phyloP scores from a whole-genome alignment of 2,888 invertebrate genomes.

The Cheilosia impressa region DNA sequence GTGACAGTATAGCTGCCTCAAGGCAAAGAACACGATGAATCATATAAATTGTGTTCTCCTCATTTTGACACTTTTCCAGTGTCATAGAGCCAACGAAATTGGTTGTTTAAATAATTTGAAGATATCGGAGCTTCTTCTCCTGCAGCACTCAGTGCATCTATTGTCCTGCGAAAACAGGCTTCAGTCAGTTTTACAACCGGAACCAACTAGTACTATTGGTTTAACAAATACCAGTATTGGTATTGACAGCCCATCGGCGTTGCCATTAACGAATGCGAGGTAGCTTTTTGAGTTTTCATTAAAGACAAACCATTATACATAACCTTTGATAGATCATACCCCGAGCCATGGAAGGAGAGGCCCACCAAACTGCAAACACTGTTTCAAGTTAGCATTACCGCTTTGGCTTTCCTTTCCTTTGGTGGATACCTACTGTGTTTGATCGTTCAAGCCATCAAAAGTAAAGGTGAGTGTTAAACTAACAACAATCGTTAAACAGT shows the following conservation, averaged over 20 bases:
- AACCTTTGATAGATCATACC: slow-evolving; percentile 68
- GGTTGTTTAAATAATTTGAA: slow-evolving; percentile 87
- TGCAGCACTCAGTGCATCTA: slow-evolving; percentile 83
- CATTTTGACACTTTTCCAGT: slow-evolving; percentile 7
- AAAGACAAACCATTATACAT: slow-evolving; percentile 33
- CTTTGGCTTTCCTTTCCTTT: slow-evolving; percentile 92
- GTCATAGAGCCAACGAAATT: slow-evolving; percentile 25
- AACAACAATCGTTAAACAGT: slow-evolving; percentile 75
- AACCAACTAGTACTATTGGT: slow-evolving; percentile 29
- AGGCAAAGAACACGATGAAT: slow-evolving; percentile 49
- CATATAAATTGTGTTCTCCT: neutral
- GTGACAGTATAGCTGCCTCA: neutral
- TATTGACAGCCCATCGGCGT: slow-evolving; percentile 74
- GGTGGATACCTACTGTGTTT: slow-evolving; percentile 92
- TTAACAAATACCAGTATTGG: slow-evolving; percentile 29
- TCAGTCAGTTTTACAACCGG: neutral
- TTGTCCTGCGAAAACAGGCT: slow-evolving; percentile 69
- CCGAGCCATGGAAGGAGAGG: slow-evolving; percentile 83
- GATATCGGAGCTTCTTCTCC: slow-evolving; percentile 87
- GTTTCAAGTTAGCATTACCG: slow-evolving; percentile 91
- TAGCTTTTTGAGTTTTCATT: slow-evolving; percentile 48
- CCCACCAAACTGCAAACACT: slow-evolving; percentile 89
- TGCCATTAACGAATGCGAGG: slow-evolving; percentile 80
- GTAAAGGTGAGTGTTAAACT: slow-evolving; percentile 84
- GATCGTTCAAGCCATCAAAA: slow-evolving; percentile 89